phyloP scores from a whole-genome alignment of 2,113 vertebrate species.

The Seriola dumerili region DNA sequence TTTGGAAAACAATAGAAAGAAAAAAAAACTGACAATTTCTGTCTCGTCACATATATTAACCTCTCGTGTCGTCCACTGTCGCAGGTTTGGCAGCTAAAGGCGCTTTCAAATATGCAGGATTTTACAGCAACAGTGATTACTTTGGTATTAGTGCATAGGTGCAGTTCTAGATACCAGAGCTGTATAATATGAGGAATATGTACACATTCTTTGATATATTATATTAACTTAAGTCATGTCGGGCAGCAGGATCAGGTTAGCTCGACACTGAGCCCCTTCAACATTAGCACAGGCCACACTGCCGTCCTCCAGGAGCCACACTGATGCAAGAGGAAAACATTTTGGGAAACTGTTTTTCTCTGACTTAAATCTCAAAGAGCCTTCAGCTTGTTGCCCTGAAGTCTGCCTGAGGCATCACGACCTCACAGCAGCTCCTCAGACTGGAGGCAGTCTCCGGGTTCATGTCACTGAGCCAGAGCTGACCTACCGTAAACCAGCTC shows the following conservation, averaged over 20 bases:
- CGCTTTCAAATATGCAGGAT: constrained; percentile 62
- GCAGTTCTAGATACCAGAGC: constrained; percentile 67
- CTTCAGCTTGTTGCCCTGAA: background rate
- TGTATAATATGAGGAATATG: constrained; percentile 40
- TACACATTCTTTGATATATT: constrained; percentile 50
- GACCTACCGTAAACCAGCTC: background rate
- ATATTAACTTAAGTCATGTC: constrained; percentile 34
- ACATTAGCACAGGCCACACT: background rate
- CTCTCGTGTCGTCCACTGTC: background rate
- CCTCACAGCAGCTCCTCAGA: background rate
- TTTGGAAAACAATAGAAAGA: background rate
- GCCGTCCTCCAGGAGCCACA: background rate
- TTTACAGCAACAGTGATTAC: constrained; percentile 83
- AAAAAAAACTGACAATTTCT: too few species aligned
- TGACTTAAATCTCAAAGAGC: background rate
- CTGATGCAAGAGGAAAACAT: background rate
- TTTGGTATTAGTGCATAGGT: constrained; percentile 86
- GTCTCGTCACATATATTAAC: constrained; percentile 2
- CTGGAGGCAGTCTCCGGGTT: background rate
- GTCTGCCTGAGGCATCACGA: background rate
- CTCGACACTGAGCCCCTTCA: constrained; percentile 22
- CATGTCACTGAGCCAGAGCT: background rate
- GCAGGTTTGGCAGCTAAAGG: constrained; percentile 64
- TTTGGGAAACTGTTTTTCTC: background rate
- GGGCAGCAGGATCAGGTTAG: constrained; percentile 63